phyloP scores from a whole-genome alignment of 2,113 vertebrate genomes.

The Ia io region DNA sequence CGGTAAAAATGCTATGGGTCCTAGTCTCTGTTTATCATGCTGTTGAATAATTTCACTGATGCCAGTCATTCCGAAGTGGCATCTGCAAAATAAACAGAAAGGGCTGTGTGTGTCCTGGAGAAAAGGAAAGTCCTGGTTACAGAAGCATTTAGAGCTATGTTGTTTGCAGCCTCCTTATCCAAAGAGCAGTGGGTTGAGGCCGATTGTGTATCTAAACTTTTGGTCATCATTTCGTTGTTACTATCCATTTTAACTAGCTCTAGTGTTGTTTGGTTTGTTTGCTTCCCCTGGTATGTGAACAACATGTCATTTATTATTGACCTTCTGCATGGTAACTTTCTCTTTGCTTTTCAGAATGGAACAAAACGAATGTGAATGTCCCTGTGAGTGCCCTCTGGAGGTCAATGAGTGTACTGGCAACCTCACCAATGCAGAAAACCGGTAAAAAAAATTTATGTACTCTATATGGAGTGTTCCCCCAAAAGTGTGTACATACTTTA shows the following conservation, averaged over 20 bases:
- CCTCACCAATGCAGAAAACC: conserved; percentile 96
- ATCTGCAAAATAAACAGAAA: not conserved
- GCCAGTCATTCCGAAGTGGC: not conserved
- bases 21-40: not conserved
- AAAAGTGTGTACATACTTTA: no score
- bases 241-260: not conserved
- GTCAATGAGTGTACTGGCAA: conserved; percentile 98
- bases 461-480: not conserved
- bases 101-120: not conserved
- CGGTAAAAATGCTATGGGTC: conserved; percentile 80
- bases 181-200: not conserved
- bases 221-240: not conserved
- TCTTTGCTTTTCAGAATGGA: conserved; percentile 90
- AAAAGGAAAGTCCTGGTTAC: not conserved
- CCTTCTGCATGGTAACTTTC: not conserved
- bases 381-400: conserved; percentile 98
- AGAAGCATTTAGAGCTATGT: not conserved
- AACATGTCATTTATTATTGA: not conserved
- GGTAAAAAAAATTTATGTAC: conserved; percentile 79
- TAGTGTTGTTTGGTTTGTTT: not conserved
- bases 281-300: not conserved
- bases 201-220: not conserved
- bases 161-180: not conserved
- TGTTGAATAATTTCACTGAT: not conserved
- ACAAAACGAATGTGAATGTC: conserved; percentile 98